A percentile compares a stretch with the other conserved stretches of the same genome.
Conservation (phyloP, 92 coral and sea anemone genomes). For the Epizoanthus fatuus region DNA sequence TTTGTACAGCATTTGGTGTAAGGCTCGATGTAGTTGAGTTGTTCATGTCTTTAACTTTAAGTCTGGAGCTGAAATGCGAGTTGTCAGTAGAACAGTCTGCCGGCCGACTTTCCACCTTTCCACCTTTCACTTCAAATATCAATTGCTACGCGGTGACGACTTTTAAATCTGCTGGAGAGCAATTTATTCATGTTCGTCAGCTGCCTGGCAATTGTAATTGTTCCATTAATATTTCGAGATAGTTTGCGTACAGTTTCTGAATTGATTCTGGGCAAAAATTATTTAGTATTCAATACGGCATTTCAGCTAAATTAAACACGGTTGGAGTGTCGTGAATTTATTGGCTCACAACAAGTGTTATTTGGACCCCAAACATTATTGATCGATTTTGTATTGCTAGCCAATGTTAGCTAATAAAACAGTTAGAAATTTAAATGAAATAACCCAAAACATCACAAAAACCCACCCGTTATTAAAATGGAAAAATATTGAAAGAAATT, state of each 20-base stretch:
- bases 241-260: slow-evolving; percentile 13
- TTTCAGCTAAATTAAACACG: slow-evolving; percentile 14
- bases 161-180: slow-evolving; percentile 12
- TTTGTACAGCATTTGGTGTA: not conserved
- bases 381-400: slow-evolving; percentile 45
- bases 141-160: not conserved
- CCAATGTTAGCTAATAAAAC: slow-evolving; percentile 50
- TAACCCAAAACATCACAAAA: not conserved
- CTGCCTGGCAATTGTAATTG: slow-evolving; percentile 22
- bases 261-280: slow-evolving; percentile 1
- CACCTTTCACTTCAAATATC: not conserved
- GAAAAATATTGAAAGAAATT: not conserved
- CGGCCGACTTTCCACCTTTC: not conserved
- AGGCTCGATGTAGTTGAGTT: not conserved
- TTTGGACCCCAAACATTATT: not conserved
- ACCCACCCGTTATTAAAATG: not conserved
- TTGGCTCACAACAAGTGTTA: slow-evolving; percentile 1
- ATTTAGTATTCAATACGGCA: not conserved
- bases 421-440: slow-evolving; percentile 61
- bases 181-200: slow-evolving; percentile 26
- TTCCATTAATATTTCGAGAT: not conserved
- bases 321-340: not conserved
- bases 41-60: slow-evolving; percentile 6
- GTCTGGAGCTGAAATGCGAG: no score
- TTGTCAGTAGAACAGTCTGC: no score